A percentile compares a stretch with the other conserved stretches of the same genome.
Evolutionary conservation across 2,888 invertebrate genomes (phyloP).

Genomic region (Nezara viridula): DNA sequence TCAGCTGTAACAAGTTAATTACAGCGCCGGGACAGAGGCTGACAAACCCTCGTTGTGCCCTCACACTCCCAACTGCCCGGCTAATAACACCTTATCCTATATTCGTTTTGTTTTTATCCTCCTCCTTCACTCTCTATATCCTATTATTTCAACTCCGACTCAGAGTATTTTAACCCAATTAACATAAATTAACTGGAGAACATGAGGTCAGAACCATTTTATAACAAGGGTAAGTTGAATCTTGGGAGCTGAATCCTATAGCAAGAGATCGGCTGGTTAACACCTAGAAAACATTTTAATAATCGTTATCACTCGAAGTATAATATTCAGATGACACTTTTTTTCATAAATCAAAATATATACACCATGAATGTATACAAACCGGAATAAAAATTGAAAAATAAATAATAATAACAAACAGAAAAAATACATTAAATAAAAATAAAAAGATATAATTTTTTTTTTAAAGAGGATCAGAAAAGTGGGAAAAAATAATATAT

Average conservation of each 20-base stretch:
- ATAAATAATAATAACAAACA: too few species aligned
- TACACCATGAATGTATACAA: too few species aligned
- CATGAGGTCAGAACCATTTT: neutral
- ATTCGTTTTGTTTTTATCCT: neutral
- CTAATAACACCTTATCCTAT: neutral
- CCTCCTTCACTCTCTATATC: neutral
- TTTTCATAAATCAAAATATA: too few species aligned
- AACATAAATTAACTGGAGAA: neutral
- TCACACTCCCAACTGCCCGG: neutral
- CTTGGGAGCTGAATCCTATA: neutral
- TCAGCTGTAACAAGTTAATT: slow-evolving; percentile 6
- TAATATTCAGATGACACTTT: too few species aligned
- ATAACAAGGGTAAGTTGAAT: neutral
- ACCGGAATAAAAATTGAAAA: too few species aligned
- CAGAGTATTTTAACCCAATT: slow-evolving; percentile 1
- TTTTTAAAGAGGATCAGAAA: too few species aligned
- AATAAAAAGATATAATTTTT: too few species aligned
- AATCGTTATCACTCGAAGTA: too few species aligned
- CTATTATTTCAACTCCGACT: neutral
- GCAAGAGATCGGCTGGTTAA: too few species aligned
- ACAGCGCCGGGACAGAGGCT: neutral
- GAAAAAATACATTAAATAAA: too few species aligned
- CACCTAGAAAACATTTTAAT: too few species aligned
- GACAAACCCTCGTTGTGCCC: neutral
- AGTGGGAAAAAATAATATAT: too few species aligned